Evolutionary conservation across 2,888 invertebrate species (phyloP).

Genomic region (Frankliniella intonsa): DNA sequence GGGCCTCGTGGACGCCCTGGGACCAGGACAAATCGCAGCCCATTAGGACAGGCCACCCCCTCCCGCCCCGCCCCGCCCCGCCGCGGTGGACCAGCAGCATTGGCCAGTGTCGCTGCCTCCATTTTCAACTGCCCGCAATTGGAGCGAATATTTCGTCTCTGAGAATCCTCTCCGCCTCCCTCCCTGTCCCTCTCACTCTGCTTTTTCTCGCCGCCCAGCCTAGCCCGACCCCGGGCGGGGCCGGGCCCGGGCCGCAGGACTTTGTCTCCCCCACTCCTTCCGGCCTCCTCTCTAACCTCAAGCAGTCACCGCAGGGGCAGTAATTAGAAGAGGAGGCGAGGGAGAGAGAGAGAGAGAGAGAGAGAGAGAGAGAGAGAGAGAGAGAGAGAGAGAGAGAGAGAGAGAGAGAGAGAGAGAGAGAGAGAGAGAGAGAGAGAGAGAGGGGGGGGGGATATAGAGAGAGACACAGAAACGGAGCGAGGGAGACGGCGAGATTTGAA

Average conservation of each 20-base stretch:
- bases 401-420: too few relatives aligned
- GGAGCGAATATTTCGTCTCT: conserved; percentile 21
- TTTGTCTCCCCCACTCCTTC: neutral
- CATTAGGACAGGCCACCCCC: neutral
- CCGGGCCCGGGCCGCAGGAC: neutral
- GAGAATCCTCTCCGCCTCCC: neutral
- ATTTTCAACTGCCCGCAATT: conserved; percentile 1
- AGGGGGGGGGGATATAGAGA: too few relatives aligned
- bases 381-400: too few relatives aligned
- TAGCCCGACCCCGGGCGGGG: neutral
- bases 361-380: too few relatives aligned
- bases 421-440: too few relatives aligned
- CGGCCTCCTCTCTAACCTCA: neutral
- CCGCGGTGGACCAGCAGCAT: neutral
- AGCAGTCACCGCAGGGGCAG: too few relatives aligned
- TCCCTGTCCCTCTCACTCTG: neutral
- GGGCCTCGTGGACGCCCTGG: neutral
- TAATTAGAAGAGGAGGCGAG: too few relatives aligned
- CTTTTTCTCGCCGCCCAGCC: neutral
- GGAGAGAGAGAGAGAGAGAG: too few relatives aligned
- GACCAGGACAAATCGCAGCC: conserved; percentile 9
- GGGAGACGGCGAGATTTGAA: too few relatives aligned
- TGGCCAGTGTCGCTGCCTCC: neutral
- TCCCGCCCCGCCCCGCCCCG: neutral
- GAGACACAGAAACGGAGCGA: too few relatives aligned